Evolutionary conservation across 1,140 invertebrate species (phyloP).

Genomic region (Anoplolepis gracilipes): DNA sequence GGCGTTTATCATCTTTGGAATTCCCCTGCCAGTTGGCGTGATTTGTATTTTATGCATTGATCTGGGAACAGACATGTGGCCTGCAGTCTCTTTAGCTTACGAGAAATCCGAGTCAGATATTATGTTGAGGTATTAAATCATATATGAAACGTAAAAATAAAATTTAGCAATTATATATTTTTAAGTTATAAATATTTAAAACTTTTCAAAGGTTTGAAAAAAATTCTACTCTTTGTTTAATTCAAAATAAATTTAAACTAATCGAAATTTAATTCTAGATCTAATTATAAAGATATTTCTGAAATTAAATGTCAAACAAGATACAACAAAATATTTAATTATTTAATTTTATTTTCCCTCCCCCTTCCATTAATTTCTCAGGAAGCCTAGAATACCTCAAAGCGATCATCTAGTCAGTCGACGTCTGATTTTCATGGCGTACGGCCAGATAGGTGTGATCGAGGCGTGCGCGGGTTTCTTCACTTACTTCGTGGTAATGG

Average conservation of each 20-base stretch:
- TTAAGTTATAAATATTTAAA: not conserved
- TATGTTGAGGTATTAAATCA: slow-evolving; percentile 89
- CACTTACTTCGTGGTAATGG: slow-evolving; percentile 94
- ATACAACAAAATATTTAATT: too few relatives aligned
- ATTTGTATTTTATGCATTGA: slow-evolving; percentile 99
- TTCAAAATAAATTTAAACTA: not conserved
- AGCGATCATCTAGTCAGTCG: slow-evolving; percentile 94
- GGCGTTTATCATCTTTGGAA: slow-evolving; percentile 98
- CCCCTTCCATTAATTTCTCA: slow-evolving; percentile 55
- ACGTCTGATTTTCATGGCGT: slow-evolving; percentile 91
- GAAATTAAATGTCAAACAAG: not conserved
- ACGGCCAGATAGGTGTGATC: slow-evolving; percentile 95
- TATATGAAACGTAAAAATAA: not conserved
- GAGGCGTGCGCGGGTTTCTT: slow-evolving; percentile 95
- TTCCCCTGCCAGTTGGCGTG: slow-evolving; percentile 98
- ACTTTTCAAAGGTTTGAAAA: too few relatives aligned
- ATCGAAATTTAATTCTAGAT: not conserved
- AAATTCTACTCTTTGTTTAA: not conserved
- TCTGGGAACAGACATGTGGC: slow-evolving; percentile 99
- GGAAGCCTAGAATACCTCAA: slow-evolving; percentile 91
- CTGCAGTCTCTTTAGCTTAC: slow-evolving; percentile 99
- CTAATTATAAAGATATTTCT: not conserved
- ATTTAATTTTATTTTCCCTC: not conserved
- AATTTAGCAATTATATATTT: slow-evolving; percentile 7
- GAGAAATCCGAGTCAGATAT: slow-evolving; percentile 99